Evolutionary conservation across 2,888 invertebrate species (phyloP), one percentile per base, ranked within the genome.

Genomic region (Tenthredo amoena): DNA sequence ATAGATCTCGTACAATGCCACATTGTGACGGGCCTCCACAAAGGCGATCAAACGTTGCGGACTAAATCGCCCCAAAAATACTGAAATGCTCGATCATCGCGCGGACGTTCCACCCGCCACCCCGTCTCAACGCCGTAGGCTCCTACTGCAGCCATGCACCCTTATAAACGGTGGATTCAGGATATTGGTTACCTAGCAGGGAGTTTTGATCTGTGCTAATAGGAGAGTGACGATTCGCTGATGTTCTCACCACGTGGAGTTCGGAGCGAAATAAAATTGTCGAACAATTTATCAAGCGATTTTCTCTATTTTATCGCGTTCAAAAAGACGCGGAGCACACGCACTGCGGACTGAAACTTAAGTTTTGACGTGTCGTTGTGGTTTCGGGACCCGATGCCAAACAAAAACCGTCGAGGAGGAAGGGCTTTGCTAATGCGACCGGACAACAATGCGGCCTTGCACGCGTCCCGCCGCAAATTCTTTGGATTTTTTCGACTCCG

Each of bases 391-490:
- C 77, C 40, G 26, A 26, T 34, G 83, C 31, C 83, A 31, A 68
- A 47, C 47, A 83, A 83, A 83, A 83, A 83, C 65, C 65, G 83
- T 26, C 68, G 62, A 81, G 40, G 47, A 83, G n/a, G 65, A 81
- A 81, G 65, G 81, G 62, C 87, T 87, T 86, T 86, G 90, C 91
- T 92, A 92, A 92, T 92, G 89, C 91, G 89, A 90, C 90, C 88
- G 89, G 90, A 90, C 91, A 92, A 92, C 93, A 92, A 93, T 92
- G 90, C 91, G 85, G 85, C 85, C 88, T 90, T 91, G 92, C 92
- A 92, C 92, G 91, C 92, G 92, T 91, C 91, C 90, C 88, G 90
- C 92, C 92, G 90, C 93, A 91, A 92, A 92, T 92, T 92, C 92
- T 90, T 90, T 87, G 89, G 87, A 88, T 88, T 90, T 89, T 88